Percentiles rank a stretch among this genome's conserved stretches.
Evolutionary conservation across 1,140 invertebrate species (phyloP).

Genomic region (Periplaneta americana): DNA sequence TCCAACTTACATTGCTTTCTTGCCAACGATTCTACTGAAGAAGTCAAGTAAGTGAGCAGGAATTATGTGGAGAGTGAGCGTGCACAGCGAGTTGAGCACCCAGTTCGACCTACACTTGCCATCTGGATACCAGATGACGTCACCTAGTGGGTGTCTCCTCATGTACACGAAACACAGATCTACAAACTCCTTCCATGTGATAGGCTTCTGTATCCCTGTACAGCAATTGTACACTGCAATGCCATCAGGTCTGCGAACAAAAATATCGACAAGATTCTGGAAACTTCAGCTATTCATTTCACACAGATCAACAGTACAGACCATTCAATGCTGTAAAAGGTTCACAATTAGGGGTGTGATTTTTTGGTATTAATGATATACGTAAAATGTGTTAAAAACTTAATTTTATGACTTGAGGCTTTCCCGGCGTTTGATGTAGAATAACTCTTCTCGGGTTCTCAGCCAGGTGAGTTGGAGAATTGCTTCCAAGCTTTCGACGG

Average conservation of each 20-base stretch:
- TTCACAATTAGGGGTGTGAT: too few species aligned
- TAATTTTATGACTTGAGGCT: too few species aligned
- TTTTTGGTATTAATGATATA: too few species aligned
- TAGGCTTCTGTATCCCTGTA: constrained; percentile 54
- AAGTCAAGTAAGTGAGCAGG: constrained; percentile 65
- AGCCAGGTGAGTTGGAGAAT: too few species aligned
- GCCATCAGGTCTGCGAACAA: constrained; percentile 31
- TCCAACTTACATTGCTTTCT: constrained; percentile 71
- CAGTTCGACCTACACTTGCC: constrained; percentile 36
- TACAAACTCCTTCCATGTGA: constrained; percentile 57
- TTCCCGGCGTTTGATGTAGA: too few species aligned
- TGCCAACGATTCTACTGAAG: constrained; percentile 50
- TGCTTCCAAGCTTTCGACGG: too few species aligned
- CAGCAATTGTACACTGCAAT: constrained; percentile 61
- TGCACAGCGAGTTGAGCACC: constrained; percentile 35
- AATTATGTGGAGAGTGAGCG: constrained; percentile 42
- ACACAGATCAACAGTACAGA: too few species aligned
- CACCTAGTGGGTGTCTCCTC: constrained; percentile 46
- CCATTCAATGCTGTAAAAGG: too few species aligned
- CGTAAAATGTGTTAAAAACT: too few species aligned
- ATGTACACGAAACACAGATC: constrained; percentile 45
- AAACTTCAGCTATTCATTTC: too few species aligned
- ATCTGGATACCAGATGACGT: constrained; percentile 38
- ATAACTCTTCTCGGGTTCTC: too few species aligned
- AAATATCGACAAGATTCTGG: too few species aligned